Evolutionary conservation across 2,888 invertebrate species (phyloP).

Genomic region (Campoplex nolae): DNA sequence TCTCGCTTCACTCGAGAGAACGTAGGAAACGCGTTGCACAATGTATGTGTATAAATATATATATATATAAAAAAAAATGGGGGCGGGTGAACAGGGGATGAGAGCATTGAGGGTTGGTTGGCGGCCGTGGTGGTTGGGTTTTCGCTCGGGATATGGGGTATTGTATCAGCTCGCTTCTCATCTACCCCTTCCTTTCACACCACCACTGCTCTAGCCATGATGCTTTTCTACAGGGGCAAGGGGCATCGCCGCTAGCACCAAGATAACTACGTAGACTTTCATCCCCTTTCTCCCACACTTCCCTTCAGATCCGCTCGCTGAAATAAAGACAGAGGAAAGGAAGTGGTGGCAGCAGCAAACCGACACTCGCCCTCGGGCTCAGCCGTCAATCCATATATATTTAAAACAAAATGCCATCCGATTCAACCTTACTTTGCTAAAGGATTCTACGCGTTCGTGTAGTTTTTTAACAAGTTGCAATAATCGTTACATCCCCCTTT

Average conservation of each 20-base stretch:
- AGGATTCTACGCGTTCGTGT: neutral
- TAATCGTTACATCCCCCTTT: constrained; percentile 18
- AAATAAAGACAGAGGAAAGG: constrained; percentile 5
- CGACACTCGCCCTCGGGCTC: constrained; percentile 70
- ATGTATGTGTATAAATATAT: constrained; percentile 31
- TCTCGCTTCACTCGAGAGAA: constrained; percentile 64
- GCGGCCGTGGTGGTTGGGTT: constrained; percentile 65
- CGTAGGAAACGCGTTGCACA: constrained; percentile 79
- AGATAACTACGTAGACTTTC: constrained; percentile 65
- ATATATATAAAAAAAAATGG: constrained; percentile 72
- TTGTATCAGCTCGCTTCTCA: constrained; percentile 76
- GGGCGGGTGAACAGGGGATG: constrained; percentile 54
- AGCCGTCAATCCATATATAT: constrained; percentile 82
- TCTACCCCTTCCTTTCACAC: constrained; percentile 64
- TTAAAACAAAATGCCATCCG: constrained; percentile 84
- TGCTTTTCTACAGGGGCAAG: constrained; percentile 46
- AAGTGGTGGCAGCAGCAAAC: constrained; percentile 34
- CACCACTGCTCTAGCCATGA: constrained; percentile 51
- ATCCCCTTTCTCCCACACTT: constrained; percentile 26
- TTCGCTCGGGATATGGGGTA: constrained; percentile 80
- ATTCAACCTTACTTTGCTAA: constrained; percentile 79
- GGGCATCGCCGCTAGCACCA: constrained; percentile 59
- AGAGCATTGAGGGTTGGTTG: constrained; percentile 50
- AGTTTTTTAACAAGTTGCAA: constrained; percentile 30
- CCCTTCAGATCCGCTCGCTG: constrained; percentile 3